Conservation (phyloP, 2,113 vertebrate species). For the Gallinago undulata region DNA sequence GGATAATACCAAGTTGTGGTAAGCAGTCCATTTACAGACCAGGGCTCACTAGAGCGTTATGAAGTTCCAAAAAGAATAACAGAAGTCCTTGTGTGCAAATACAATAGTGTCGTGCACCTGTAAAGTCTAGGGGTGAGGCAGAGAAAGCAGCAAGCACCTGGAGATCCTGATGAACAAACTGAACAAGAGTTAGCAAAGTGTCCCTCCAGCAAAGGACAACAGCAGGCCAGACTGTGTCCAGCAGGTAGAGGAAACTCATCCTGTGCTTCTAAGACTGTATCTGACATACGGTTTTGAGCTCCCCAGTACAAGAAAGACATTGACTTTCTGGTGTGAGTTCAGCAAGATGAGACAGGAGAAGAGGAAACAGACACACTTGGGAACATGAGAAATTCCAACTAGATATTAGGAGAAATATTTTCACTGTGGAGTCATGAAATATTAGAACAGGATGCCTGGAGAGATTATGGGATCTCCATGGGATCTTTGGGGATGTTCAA, state of each 20-base stretch:
- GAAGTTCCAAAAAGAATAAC: background rate
- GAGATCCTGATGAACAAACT: no score
- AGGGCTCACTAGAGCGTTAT: background rate
- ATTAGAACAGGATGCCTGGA: background rate
- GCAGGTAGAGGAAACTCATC: background rate
- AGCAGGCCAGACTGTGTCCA: background rate
- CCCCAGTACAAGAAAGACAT: background rate
- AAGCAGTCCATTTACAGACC: background rate
- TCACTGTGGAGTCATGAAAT: background rate
- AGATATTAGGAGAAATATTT: background rate
- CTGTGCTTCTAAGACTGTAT: background rate
- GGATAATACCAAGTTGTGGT: background rate
- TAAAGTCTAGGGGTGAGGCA: background rate
- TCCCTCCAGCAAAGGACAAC: background rate
- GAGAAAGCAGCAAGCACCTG: background rate
- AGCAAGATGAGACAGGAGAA: background rate
- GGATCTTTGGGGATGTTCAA: background rate
- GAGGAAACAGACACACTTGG: background rate
- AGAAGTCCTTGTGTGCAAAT: background rate
- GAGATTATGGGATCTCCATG: background rate
- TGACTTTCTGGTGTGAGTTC: background rate
- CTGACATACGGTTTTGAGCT: background rate
- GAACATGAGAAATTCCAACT: background rate
- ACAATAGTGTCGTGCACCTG: background rate
- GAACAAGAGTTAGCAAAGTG: background rate